A percentile compares a stretch with the other conserved stretches of the same genome.
Evolutionary conservation across 1,140 invertebrate genomes (phyloP).

Genomic region (Bradynema listronoti): DNA sequence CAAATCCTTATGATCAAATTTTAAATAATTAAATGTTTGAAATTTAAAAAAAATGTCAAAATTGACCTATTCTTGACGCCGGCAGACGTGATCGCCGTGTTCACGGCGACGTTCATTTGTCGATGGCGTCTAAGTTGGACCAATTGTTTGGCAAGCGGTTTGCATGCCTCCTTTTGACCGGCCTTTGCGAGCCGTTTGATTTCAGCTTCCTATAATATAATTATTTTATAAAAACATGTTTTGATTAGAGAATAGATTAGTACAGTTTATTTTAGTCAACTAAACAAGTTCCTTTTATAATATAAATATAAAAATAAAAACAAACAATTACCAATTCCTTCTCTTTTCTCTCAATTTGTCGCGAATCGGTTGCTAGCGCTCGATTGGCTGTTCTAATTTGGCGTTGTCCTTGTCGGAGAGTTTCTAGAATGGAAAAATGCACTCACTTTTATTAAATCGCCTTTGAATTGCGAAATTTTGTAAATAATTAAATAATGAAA

Average conservation of each 20-base stretch:
- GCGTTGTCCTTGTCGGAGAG: too few relatives aligned
- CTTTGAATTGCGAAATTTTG: too few relatives aligned
- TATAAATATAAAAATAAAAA: too few relatives aligned
- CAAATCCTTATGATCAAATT: too few relatives aligned
- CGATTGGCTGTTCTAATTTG: conserved; percentile 71
- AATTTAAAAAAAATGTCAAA: neutral
- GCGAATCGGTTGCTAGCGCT: conserved; percentile 74
- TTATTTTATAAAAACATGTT: neutral
- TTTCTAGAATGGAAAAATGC: too few relatives aligned
- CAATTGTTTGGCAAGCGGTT: conserved; percentile 76
- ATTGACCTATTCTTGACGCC: conserved; percentile 70
- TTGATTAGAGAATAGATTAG: too few relatives aligned
- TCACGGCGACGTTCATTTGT: conserved; percentile 71
- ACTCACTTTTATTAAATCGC: too few relatives aligned
- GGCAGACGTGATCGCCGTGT: conserved; percentile 69
- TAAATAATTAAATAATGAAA: too few relatives aligned
- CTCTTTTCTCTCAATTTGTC: conserved; percentile 75
- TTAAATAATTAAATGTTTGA: too few relatives aligned
- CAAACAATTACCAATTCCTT: conserved; percentile 70
- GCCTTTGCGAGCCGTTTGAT: conserved; percentile 79
- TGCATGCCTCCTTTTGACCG: conserved; percentile 72
- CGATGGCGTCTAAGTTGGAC: conserved; percentile 80
- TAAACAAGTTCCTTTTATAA: too few relatives aligned
- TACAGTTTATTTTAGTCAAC: too few relatives aligned
- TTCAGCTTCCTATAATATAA: conserved; percentile 68